Percentiles rank a stretch among this genome's conserved stretches.
phyloP scores from a whole-genome alignment of 2,113 vertebrate species.

The Ptilorrhoa leucosticta region DNA sequence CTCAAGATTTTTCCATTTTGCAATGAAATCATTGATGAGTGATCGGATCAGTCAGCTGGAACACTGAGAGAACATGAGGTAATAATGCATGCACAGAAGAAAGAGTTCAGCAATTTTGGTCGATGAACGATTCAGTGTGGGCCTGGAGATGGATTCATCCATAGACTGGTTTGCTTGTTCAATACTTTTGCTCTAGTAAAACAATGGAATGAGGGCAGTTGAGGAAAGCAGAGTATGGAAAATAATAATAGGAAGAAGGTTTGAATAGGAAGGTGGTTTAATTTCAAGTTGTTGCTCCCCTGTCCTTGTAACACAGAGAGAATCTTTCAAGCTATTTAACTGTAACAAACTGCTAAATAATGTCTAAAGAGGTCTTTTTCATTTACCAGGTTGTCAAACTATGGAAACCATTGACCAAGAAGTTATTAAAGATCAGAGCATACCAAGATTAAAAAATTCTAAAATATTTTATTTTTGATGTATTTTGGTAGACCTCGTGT shows the following conservation, averaged over 20 bases:
- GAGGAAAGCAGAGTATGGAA: background rate
- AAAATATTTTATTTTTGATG: background rate
- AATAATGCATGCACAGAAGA: background rate
- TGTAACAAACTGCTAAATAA: background rate
- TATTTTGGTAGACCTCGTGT: background rate
- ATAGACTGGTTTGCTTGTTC: background rate
- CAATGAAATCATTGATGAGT: background rate
- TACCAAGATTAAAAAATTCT: background rate
- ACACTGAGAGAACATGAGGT: background rate
- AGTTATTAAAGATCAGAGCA: background rate
- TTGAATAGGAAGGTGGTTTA: background rate
- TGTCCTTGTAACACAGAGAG: background rate
- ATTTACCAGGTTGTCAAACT: background rate
- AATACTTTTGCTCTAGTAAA: background rate
- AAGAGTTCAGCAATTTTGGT: background rate
- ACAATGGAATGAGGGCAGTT: background rate
- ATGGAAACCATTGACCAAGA: background rate
- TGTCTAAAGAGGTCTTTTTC: background rate
- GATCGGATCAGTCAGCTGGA: background rate
- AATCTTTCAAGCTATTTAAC: background rate
- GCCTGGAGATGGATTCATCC: background rate
- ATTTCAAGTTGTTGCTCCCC: background rate
- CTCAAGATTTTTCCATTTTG: background rate
- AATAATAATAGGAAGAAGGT: background rate
- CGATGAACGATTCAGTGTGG: rapidly evolving